These are phyloP conservation scores for Diaphora mendica DNA, from an alignment of 2,888 invertebrate genomes.

Conservation along the genomic window DNA sequence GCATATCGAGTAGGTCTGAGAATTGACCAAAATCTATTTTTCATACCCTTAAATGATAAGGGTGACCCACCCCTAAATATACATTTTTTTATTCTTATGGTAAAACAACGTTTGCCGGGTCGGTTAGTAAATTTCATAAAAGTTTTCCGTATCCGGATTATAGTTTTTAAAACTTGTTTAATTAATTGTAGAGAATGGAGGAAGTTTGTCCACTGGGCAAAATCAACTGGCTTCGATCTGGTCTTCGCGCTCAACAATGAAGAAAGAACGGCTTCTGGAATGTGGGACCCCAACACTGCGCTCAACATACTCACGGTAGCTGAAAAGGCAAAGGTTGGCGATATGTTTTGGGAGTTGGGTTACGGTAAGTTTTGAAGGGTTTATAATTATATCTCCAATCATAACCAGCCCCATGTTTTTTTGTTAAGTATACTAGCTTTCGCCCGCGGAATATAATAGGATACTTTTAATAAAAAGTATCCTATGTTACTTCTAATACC, in stretches of 20 bases:
- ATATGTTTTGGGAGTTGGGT: slow-evolving; percentile 91
- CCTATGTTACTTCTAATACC: too few relatives aligned
- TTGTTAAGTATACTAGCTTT: too few relatives aligned
- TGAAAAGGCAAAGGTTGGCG: slow-evolving; percentile 87
- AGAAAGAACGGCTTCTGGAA: slow-evolving; percentile 75
- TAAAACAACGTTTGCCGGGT: too few relatives aligned
- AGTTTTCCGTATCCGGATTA: too few relatives aligned
- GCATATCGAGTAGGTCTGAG: too few relatives aligned
- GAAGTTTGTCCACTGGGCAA: slow-evolving; percentile 81
- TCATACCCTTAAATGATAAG: too few relatives aligned
- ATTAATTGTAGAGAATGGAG: slow-evolving; percentile 60
- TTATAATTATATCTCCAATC: neutral
- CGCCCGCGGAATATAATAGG: too few relatives aligned
- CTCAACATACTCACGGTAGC: slow-evolving; percentile 89
- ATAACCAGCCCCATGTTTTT: neutral
- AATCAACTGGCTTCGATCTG: slow-evolving; percentile 87
- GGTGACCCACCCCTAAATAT: too few relatives aligned
- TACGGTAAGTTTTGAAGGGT: slow-evolving; percentile 83
- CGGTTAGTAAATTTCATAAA: too few relatives aligned
- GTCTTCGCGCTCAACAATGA: slow-evolving; percentile 89
- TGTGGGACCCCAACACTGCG: slow-evolving; percentile 90
- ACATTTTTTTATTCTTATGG: too few relatives aligned
- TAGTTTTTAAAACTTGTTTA: neutral
- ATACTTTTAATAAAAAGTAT: too few relatives aligned
- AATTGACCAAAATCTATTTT: too few relatives aligned